Base-by-base conservation (phyloP, 2,113 vertebrate genomes). In the Notothenia rossii region DNA sequence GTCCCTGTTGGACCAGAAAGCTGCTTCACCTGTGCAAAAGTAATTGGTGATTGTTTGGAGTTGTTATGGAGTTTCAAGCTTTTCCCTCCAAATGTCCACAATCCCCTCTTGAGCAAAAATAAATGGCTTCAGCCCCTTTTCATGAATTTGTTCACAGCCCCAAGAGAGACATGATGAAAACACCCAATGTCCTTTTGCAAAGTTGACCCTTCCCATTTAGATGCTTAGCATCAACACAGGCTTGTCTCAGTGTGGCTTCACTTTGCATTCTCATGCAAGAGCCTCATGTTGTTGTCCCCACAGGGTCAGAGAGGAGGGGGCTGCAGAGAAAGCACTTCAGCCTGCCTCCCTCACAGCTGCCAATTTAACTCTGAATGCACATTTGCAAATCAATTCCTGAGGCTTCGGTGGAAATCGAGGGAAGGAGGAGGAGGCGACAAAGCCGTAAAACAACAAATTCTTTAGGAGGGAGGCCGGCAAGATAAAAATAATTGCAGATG, bases 301-400 rank as follows among this genome's bases (percentile, higher is more conserved):
- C 67, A 81, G 80, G 89, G 86, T 94, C 88, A 86, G 83, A 90
- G 79, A 90, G 85, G 80, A 73, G 91, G 84, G 86, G 86, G 75
- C 88, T 77, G 75, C 49, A 80, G 68, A 81, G 85, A 87, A 83
- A 86, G 83, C 77, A 72, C 82, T 75, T 83, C 79, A 79, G 22
- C 64, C 75, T 50, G 22, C 77, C 82, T 66, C n/a, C 64, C 69
- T 85, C 20, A 15, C 78, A 67, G 75, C 83, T 81, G 83, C 87
- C 86, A 83, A 83, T 92, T 92, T 92, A 88, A 92, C 90, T 87
- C 58, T 93, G 91, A 94, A 93, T 91, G 85, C 82, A 81, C 88
- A 94, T 95, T 95, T 93, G 90, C 92, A 95, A 95, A 95, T 94
- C 91, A 94, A 94, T 95, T 94, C 90, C 83, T 76, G 75, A 64